phyloP scores from a whole-genome alignment of 2,888 invertebrate species.

The Psococerastis gibbosa region DNA sequence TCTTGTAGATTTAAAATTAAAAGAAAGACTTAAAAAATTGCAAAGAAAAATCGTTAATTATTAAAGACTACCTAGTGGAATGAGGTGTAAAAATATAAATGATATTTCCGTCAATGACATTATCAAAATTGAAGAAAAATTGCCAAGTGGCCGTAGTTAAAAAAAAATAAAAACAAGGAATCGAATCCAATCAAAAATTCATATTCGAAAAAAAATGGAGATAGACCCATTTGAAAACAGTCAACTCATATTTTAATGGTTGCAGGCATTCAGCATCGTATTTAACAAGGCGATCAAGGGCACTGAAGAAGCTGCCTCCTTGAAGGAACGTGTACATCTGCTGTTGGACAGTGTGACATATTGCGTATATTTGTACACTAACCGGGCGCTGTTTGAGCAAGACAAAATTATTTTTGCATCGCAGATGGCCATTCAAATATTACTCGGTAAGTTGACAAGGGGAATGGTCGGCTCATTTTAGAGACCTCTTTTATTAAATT shows the following conservation, averaged over 20 bases:
- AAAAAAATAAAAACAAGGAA: too few relatives aligned
- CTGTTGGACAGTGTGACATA: slow-evolving; percentile 77
- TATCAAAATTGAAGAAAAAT: too few relatives aligned
- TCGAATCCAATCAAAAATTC: too few relatives aligned
- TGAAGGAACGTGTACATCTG: slow-evolving; percentile 50
- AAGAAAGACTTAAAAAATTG: too few relatives aligned
- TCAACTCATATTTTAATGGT: slow-evolving; percentile 4
- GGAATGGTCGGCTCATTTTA: not conserved
- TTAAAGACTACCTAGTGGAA: too few relatives aligned
- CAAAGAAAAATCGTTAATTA: too few relatives aligned
- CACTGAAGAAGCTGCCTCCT: slow-evolving; percentile 46
- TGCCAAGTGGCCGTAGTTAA: too few relatives aligned
- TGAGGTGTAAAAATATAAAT: too few relatives aligned
- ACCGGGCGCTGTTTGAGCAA: slow-evolving; percentile 73
- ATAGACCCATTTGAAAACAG: not conserved
- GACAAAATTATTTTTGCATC: slow-evolving; percentile 83
- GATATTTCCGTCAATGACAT: too few relatives aligned
- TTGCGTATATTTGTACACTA: slow-evolving; percentile 71
- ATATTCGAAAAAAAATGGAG: too few relatives aligned
- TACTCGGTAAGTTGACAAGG: slow-evolving; percentile 1
- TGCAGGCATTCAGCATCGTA: slow-evolving; percentile 67
- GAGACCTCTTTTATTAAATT: not conserved
- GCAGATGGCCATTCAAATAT: slow-evolving; percentile 67
- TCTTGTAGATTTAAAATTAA: too few relatives aligned
- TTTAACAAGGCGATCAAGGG: slow-evolving; percentile 65